Evolutionary conservation across 2,113 vertebrate species (phyloP), one percentile per base, ranked within the genome.

Genomic region (Turnix velox): DNA sequence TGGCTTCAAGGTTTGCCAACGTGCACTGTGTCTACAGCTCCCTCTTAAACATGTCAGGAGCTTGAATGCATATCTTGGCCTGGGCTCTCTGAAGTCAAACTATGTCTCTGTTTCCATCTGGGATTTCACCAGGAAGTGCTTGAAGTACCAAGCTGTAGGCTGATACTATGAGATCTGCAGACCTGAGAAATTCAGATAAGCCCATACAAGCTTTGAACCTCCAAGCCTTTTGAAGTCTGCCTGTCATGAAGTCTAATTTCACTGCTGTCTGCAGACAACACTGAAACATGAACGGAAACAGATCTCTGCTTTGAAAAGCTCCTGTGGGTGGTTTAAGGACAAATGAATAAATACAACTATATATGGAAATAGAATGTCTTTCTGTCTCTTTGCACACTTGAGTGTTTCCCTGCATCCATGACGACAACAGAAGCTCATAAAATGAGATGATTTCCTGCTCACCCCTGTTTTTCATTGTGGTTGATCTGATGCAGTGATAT

Each of bases 181-280:
- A 93, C 82, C 80, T 93, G 82, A 88, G 71, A 92, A 93, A 72
- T 92, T 92, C 89, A 93, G 95, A 97, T 95, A 97, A 96, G 76
- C 71, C 20, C 30, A 22, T 61, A 18, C 10, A 92, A 68, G 78
- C 79, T 95, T 92, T 95, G 92, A 97, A 92, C 62, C n/a, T 49
- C 63, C 25, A 87, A 91, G 52, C 14, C 76, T 81, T 94, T 86
- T 94, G 94, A 96, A 93, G 89, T 85, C 84, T 80, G 61, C 33
- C 63, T 95, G 82, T 90, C 82, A 65, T 10, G 6, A 79, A 86
- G 28, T 40, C 49, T 30, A 92, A 71, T 43, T 88, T 51, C 28
- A 30, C 19, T 80, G 48, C 78, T 95, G 80, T 83, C 73, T 75
- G 71, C 85, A 90, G 66, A 54, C 62, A 84, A 31, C 45, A 15